A percentile compares a stretch with the other conserved stretches of the same genome.
These are phyloP conservation scores for Hyaena hyaena DNA, from an alignment of 2,113 vertebrate species.

Conservation along the genomic window DNA sequence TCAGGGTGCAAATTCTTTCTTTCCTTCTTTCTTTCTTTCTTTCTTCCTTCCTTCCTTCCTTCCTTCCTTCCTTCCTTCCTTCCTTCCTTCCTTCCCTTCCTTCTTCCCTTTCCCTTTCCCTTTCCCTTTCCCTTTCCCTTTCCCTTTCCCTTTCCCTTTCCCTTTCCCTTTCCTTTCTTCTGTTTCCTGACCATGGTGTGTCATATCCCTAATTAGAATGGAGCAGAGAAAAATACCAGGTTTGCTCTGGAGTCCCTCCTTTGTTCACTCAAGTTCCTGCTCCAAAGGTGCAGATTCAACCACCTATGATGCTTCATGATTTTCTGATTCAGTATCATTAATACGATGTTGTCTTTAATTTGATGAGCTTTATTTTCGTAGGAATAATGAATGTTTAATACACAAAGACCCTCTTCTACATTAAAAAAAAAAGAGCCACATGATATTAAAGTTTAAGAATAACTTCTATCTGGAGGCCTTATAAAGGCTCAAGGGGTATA, in stretches of 20 bases:
- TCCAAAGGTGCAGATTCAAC: neutral
- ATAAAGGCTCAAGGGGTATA: neutral
- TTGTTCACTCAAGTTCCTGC: neutral
- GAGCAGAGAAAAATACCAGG: neutral
- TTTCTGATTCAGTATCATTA: neutral
- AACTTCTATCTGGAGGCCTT: neutral
- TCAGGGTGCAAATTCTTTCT: slow-evolving; percentile 5
- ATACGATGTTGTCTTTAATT: neutral
- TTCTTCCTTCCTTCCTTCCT: too few relatives aligned
- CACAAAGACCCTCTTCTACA: neutral
- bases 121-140: too few relatives aligned
- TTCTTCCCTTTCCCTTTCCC: too few relatives aligned
- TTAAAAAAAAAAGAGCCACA: neutral
- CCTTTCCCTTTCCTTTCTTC: too few relatives aligned
- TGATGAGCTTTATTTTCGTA: neutral
- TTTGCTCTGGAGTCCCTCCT: neutral
- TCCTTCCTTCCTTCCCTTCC: too few relatives aligned
- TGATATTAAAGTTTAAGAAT: neutral
- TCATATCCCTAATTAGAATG: neutral
- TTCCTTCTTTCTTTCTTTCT: neutral
- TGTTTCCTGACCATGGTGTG: neutral
- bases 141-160: too few relatives aligned
- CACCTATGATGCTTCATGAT: too few relatives aligned
- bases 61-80: too few relatives aligned
- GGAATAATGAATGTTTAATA: neutral